Conservation (phyloP, 2,797 vertebrate species). For the Bucorvus abyssinicus region DNA sequence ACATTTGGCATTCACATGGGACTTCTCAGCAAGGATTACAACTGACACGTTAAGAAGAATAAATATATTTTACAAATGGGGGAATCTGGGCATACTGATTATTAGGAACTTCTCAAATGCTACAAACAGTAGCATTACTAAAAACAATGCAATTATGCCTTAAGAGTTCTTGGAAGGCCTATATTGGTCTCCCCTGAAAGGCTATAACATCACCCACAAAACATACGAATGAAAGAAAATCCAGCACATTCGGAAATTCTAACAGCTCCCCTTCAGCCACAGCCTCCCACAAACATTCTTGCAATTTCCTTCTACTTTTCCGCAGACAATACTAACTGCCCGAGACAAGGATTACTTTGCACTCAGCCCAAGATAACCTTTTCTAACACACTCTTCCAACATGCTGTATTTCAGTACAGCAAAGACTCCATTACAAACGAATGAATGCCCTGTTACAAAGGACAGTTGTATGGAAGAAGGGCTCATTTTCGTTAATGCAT, state of each 20-base stretch:
- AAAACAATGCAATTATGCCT: neutral
- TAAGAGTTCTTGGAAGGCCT: neutral
- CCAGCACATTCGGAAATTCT: neutral
- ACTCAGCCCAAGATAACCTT: neutral
- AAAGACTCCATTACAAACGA: constrained; percentile 10
- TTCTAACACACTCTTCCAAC: neutral
- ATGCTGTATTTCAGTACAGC: neutral
- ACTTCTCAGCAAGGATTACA: neutral
- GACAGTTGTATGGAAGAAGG: constrained; percentile 12
- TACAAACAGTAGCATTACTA: neutral
- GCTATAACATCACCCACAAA: neutral
- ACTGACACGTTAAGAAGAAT: neutral
- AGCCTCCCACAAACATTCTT: neutral
- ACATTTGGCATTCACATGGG: neutral
- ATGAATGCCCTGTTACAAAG: neutral
- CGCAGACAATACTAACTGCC: neutral
- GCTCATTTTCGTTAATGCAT: constrained; percentile 21
- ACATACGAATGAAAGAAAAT: neutral
- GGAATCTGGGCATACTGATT: neutral
- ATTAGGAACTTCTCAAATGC: neutral
- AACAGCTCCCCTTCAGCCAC: neutral
- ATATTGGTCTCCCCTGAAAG: neutral
- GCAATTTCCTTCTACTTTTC: neutral
- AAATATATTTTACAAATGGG: neutral
- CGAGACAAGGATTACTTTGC: neutral